Evolutionary conservation across 2,113 vertebrate species (phyloP).

Genomic region (Festucalex cinctus): DNA sequence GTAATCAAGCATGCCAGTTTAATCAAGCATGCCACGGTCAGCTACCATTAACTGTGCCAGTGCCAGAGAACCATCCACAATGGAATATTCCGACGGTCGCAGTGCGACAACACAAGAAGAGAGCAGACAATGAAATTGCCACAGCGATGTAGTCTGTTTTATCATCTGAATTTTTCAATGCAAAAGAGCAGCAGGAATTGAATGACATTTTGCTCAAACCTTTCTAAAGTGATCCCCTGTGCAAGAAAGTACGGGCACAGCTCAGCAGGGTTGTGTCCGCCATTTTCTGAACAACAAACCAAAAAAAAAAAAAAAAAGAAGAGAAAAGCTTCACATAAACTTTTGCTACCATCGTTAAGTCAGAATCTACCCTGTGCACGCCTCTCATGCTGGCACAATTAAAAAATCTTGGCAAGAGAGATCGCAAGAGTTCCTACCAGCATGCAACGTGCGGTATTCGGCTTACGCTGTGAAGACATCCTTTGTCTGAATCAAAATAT

Average conservation of each 20-base stretch:
- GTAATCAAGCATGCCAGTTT: conserved; percentile 79
- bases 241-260: conserved; percentile 77
- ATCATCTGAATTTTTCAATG: conserved; percentile 45
- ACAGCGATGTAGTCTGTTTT: conserved; percentile 63
- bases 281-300: conserved; percentile 87
- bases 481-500: conserved; percentile 93
- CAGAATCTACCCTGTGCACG: conserved; percentile 70
- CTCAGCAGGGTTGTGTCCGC: conserved; percentile 81
- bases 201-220: conserved; percentile 45
- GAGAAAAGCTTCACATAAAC: conserved; percentile 66
- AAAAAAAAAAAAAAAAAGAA: conserved; percentile 52
- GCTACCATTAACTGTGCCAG: conserved; percentile 69
- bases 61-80: conserved; percentile 47
- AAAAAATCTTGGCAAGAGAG: conserved; percentile 84
- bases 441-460: conserved; percentile 85
- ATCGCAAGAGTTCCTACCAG: conserved; percentile 88
- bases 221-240: conserved; percentile 77
- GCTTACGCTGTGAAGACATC: conserved; percentile 93
- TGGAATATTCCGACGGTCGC: conserved; percentile 44
- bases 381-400: conserved; percentile 76
- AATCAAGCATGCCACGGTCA: conserved; percentile 79
- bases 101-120: conserved; percentile 51
- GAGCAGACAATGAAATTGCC: conserved; percentile 38
- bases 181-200: neutral
- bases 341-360: conserved; percentile 73